Base-by-base conservation (phyloP, 2,797 vertebrate genomes). In the Sarcoramphus papa region DNA sequence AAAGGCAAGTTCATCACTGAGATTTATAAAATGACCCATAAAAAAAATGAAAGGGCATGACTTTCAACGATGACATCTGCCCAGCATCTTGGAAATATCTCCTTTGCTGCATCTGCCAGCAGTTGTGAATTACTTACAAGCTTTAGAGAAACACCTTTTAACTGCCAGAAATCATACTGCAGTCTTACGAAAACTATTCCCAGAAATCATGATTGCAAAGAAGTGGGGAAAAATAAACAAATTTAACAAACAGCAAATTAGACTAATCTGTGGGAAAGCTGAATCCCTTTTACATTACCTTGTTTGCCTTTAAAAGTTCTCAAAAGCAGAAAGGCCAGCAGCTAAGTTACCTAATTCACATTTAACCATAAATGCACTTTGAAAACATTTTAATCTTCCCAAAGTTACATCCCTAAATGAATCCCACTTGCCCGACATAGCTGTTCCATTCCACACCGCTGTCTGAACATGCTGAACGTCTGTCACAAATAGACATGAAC, bases 121-220 rank as follows among this genome's bases (percentile, higher is more conserved):
- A 92, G 53, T 2, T 50, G 14, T 65, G 28, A 93, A 81, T 73
- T 57, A 79, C 47, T 93, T 53, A 85, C 20, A 57, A 69, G 45
- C 70, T 93, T 85, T 72, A 91, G 23, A 95, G 64, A 95, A 95
- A 91, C 60, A 86, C 92, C 88, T 77, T 91, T 45, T 65, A 85
- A 88, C 56, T 94, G 74, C 88, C 93, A 94, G 67, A 89, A 91
- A 79, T 81, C 80, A n/a, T 41, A 64, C 54, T 67, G 68, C 43
- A 87, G 31, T 40, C 80, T 92, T 48, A 83, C 73, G 50, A 95
- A 90, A 90, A 80, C 64, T 76, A 67, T 88, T 95, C 69, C 85
- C 94, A 96, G 88, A 94, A 95, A 92, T 56, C 31, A 57, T 11
- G 30, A 93, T n/a, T 73, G 72, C 63, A 91, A 92, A 86, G 47